Conservation (phyloP, 2,797 vertebrate species). For the Bucorvus abyssinicus region DNA sequence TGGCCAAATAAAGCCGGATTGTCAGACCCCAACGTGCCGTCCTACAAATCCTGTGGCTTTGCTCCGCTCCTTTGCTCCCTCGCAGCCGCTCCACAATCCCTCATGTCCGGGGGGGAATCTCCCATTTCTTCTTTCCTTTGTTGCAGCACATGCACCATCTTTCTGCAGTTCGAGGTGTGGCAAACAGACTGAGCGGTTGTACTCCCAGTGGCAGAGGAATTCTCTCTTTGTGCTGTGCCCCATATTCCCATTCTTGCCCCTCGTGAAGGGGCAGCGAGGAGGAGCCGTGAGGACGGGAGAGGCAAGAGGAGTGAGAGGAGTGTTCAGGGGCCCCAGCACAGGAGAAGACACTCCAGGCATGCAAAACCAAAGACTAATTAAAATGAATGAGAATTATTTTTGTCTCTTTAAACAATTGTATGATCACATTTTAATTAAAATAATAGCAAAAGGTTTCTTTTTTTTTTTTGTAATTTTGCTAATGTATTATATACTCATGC, state of each 20-base stretch:
- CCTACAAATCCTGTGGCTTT: not conserved
- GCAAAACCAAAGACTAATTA: slow-evolving; percentile 2
- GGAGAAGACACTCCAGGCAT: not conserved
- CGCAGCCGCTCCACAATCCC: not conserved
- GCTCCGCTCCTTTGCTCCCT: not conserved
- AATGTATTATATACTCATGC: not conserved
- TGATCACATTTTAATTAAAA: slow-evolving; percentile 47
- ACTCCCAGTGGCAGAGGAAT: not conserved
- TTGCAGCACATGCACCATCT: not conserved
- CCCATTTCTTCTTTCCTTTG: not conserved
- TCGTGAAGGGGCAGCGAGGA: not conserved
- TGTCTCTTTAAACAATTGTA: slow-evolving; percentile 52
- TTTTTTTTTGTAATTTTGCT: not conserved
- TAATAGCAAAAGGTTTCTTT: not conserved
- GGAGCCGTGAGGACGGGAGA: not conserved
- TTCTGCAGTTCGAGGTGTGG: not conserved
- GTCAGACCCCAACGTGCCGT: not conserved
- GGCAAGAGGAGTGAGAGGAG: not conserved
- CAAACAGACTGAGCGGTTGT: not conserved
- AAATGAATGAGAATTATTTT: slow-evolving; percentile 45
- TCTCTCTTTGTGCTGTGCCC: not conserved
- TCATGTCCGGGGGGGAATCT: not conserved
- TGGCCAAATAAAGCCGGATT: not conserved
- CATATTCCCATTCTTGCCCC: not conserved
- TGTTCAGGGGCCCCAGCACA: not conserved